Conservation (phyloP, 2,113 vertebrate species). For the Mirounga angustirostris region DNA sequence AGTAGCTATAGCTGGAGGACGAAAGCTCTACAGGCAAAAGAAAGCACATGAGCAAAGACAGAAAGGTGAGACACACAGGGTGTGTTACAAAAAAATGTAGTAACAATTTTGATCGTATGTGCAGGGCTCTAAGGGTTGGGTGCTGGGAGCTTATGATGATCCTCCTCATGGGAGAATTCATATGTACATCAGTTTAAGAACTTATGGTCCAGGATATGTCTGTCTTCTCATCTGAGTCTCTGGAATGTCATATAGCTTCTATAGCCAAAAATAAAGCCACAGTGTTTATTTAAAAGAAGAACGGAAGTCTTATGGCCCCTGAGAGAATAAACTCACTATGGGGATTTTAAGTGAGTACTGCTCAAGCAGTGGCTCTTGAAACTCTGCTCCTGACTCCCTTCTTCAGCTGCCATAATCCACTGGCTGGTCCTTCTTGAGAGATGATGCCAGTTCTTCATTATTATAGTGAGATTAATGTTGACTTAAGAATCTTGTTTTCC, state of each 20-base stretch:
- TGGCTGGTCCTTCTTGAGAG: background rate
- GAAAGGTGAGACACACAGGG: background rate
- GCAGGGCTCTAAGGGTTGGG: background rate
- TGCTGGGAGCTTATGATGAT: background rate
- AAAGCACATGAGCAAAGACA: background rate
- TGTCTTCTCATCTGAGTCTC: background rate
- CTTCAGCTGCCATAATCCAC: background rate
- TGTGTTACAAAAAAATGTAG: background rate
- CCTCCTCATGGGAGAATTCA: background rate
- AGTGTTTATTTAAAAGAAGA: background rate
- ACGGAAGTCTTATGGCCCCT: background rate
- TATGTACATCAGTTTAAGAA: background rate
- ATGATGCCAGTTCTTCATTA: background rate
- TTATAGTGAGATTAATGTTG: background rate
- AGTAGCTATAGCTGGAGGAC: background rate
- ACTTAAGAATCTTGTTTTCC: background rate
- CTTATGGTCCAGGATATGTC: background rate
- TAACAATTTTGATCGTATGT: background rate
- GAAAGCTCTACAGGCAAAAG: background rate
- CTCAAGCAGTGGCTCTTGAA: background rate
- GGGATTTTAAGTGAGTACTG: background rate
- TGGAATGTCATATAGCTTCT: background rate
- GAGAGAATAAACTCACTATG: background rate
- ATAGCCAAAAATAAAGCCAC: background rate
- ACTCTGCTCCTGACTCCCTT: background rate